Evolutionary conservation across 1,140 invertebrate species (phyloP).

Genomic region (Microplitis mediator): DNA sequence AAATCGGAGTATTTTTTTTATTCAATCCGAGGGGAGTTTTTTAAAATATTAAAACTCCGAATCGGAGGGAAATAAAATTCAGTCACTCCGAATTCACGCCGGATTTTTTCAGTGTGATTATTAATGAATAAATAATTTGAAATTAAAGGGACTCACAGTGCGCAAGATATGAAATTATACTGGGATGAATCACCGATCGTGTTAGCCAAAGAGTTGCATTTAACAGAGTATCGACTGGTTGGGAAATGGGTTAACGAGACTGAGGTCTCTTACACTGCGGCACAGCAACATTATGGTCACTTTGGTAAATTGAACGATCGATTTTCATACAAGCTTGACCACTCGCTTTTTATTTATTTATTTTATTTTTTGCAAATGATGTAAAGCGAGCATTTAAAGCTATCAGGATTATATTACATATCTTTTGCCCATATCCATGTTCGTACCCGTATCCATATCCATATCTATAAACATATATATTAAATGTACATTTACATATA

Average conservation of each 20-base stretch:
- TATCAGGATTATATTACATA: neutral
- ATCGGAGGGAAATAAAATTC: too few species aligned
- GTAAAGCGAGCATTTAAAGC: neutral
- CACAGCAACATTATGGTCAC: conserved; percentile 72
- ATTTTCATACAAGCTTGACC: neutral
- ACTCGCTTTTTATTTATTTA: neutral
- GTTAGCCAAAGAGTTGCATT: conserved; percentile 75
- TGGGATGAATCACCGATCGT: conserved; percentile 79
- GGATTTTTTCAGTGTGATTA: neutral
- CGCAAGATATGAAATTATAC: conserved; percentile 73
- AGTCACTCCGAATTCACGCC: conserved; percentile 13
- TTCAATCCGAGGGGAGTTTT: too few species aligned
- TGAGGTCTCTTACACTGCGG: conserved; percentile 69
- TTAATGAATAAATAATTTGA: neutral
- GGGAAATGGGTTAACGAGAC: conserved; percentile 74
- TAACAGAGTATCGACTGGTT: conserved; percentile 81
- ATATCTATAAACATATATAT: neutral
- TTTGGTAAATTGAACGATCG: conserved; percentile 61
- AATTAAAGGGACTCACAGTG: conserved; percentile 77
- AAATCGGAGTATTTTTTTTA: too few species aligned
- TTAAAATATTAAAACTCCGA: too few species aligned
- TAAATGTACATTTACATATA: neutral
- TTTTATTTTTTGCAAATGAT: neutral
- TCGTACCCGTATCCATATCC: too few species aligned
- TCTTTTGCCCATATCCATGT: neutral